Evolutionary conservation across 2,113 vertebrate species (phyloP).

Genomic region (Galbula dea): DNA sequence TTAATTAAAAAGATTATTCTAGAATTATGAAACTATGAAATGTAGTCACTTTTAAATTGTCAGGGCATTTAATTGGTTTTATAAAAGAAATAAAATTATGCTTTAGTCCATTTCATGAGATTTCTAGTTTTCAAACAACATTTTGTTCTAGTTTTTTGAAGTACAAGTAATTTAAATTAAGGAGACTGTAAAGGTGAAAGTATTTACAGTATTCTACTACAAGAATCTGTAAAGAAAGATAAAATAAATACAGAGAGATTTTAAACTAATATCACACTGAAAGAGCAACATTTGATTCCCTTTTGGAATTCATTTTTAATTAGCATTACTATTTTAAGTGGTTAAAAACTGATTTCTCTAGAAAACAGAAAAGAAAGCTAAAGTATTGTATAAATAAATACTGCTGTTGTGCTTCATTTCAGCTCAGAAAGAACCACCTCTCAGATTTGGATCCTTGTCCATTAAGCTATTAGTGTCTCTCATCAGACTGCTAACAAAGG

Average conservation of each 20-base stretch:
- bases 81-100: slow-evolving; percentile 49
- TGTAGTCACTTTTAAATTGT: slow-evolving; percentile 66
- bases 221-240: slow-evolving; percentile 28
- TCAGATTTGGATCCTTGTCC: neutral
- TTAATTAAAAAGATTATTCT: slow-evolving; percentile 89
- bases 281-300: neutral
- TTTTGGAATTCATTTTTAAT: neutral
- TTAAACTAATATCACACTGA: neutral
- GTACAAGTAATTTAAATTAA: slow-evolving; percentile 41
- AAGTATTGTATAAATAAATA: neutral
- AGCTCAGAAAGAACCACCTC: neutral
- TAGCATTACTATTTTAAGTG: neutral
- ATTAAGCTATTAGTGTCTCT: neutral
- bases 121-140: slow-evolving; percentile 58
- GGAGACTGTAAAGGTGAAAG: slow-evolving; percentile 35
- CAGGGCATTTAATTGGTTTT: slow-evolving; percentile 56
- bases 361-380: neutral
- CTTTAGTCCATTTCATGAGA: slow-evolving; percentile 40
- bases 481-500: neutral
- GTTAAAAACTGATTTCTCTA: neutral
- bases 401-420: neutral
- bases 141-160: slow-evolving; percentile 21
- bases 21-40: slow-evolving; percentile 84
- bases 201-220: slow-evolving; percentile 32
- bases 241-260: slow-evolving; percentile 15